Evolutionary conservation across 1,140 invertebrate genomes (phyloP), one percentile per base, ranked within the genome.

Genomic region (Trichonephila inaurata): DNA sequence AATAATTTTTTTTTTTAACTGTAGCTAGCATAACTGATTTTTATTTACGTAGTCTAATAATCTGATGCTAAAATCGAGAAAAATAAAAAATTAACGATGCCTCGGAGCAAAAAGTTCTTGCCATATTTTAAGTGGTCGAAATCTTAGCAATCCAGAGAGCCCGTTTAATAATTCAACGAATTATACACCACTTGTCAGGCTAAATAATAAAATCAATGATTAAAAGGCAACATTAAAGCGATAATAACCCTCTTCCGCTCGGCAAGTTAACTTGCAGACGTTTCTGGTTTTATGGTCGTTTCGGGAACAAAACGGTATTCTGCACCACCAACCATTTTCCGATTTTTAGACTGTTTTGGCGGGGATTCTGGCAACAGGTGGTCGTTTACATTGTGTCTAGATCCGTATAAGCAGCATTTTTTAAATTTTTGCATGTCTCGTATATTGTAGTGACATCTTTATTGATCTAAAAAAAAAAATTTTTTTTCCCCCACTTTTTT

Each of bases 201-300:
- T 40, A 19, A 33, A 33, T 77, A 77, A 77, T 77, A 28, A 40
- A 24, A 18, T 24, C 4, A 16, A 77, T 77, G 72, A 77, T 77
- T 77, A 77, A 77, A 77, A 77, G 72, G 14, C 18, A 33, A 28
- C 72, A 77, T 77, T 77, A 77, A 33, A 77, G 72, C 14, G 33
- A 33, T 77, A 77, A 18, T 28, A 77, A 18, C 72, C 72, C 72
- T 40, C 28, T 77, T 40, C 24, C 14, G 72, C 72, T 18, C 18
- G 14, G 33, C 10, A 24, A 24, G 24, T n/a, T 24, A n/a, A 24
- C 66, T 69, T 33, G 14, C 72, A 40, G 18, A 18, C 5, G 28
- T 18, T 40, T 40, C 40, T 40, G 5, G 28, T 77, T 77, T 77
- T 77, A 77, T 6, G 72, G 33, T 28, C 72, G 33, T 40, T 77